Evolutionary conservation across 2,888 invertebrate genomes (phyloP).

Genomic region (Polymixis lichenea): DNA sequence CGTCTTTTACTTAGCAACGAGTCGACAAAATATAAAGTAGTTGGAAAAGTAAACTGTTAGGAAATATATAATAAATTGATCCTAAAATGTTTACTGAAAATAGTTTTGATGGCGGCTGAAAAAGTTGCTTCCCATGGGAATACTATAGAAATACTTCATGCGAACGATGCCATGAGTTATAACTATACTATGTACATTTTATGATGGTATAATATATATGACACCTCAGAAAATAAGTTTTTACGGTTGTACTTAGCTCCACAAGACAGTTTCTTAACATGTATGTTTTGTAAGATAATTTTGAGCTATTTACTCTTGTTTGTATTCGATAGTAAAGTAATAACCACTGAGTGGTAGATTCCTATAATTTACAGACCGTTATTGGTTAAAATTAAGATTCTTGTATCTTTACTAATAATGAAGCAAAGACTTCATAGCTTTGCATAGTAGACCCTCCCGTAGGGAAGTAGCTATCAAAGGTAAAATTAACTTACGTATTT

Average conservation of each 20-base stretch:
- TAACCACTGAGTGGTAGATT: too few species aligned
- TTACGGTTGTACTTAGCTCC: neutral
- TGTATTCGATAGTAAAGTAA: neutral
- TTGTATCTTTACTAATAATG: too few species aligned
- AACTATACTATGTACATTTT: neutral
- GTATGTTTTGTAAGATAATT: neutral
- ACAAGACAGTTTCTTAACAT: neutral
- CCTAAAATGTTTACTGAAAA: slow-evolving; percentile 20
- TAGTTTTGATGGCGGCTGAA: slow-evolving; percentile 21
- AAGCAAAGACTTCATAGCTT: too few species aligned
- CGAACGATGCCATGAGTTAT: neutral
- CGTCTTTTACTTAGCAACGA: neutral
- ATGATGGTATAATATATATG: too few species aligned
- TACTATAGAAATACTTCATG: neutral
- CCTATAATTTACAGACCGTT: too few species aligned
- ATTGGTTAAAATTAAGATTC: too few species aligned
- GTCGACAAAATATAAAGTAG: neutral
- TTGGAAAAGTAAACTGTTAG: slow-evolving; percentile 13
- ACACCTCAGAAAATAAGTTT: neutral
- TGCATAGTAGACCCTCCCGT: too few species aligned
- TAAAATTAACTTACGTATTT: too few species aligned
- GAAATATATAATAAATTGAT: slow-evolving; percentile 6
- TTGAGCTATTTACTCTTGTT: neutral
- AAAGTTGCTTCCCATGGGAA: neutral
- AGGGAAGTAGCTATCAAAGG: too few species aligned